These are phyloP conservation scores for Hydractinia echinata DNA, from an alignment of 30 jellyfish, hydroid and myxozoan species.

Conservation along the genomic window DNA sequence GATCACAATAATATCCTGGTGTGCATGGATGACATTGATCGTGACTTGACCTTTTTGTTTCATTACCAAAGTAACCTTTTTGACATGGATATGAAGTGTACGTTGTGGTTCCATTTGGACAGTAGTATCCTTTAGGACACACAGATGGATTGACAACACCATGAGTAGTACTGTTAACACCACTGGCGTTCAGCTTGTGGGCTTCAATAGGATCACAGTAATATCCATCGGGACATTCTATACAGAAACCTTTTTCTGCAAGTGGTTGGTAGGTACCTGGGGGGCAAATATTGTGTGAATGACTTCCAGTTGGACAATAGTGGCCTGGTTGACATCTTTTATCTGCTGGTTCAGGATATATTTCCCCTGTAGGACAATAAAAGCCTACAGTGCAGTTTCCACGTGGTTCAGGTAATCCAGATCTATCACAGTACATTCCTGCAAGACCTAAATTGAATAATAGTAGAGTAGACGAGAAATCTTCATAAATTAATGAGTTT, in stretches of 20 bases:
- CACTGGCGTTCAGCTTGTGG: constrained; percentile 59
- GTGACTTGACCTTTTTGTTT: constrained; percentile 62
- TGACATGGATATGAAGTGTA: constrained; percentile 77
- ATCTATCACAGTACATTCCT: constrained; percentile 83
- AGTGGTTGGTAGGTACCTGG: constrained; percentile 87
- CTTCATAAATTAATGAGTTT: too few relatives aligned
- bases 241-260: constrained; percentile 70
- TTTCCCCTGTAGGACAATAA: constrained; percentile 95
- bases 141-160: constrained; percentile 70
- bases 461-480: background rate
- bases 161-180: constrained; percentile 66
- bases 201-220: constrained; percentile 94
- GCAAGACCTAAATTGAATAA: constrained; percentile 53
- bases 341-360: constrained; percentile 80
- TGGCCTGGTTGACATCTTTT: constrained; percentile 93
- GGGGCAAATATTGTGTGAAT: constrained; percentile 69
- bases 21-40: constrained; percentile 96
- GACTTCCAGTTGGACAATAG: constrained; percentile 77
- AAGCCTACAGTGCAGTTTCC: constrained; percentile 92
- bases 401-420: constrained; percentile 80
- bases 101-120: constrained; percentile 82
- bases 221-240: constrained; percentile 79
- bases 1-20: constrained; percentile 90
- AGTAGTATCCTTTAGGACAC: constrained; percentile 89
- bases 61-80: constrained; percentile 87